Percentiles rank a stretch among this genome's conserved stretches.
These are phyloP conservation scores for Pedionomus torquatus DNA, from an alignment of 2,113 vertebrate genomes.

Conservation along the genomic window DNA sequence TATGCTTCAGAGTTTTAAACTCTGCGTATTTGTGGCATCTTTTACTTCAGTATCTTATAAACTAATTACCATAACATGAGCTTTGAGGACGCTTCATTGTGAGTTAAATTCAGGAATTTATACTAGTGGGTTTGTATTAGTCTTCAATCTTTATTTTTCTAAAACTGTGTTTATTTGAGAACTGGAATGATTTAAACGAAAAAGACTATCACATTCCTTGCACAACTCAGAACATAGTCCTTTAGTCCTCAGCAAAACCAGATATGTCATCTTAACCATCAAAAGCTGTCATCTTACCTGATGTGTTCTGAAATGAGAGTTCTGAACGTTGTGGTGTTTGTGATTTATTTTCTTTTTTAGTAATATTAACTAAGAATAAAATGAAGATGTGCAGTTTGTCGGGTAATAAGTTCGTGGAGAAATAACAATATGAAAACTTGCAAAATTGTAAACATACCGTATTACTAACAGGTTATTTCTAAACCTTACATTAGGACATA, in stretches of 20 bases:
- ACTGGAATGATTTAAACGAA: not conserved
- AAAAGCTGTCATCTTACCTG: not conserved
- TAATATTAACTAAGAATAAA: not conserved
- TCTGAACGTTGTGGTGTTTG: not conserved
- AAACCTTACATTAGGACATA: not conserved
- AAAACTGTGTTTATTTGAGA: not conserved
- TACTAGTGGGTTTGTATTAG: not conserved
- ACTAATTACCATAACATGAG: rapidly evolving
- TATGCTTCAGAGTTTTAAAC: not conserved
- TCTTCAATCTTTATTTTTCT: not conserved
- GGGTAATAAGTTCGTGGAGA: not conserved
- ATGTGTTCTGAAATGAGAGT: not conserved
- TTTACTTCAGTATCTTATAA: not conserved
- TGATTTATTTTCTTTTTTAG: not conserved
- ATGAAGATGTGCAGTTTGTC: not conserved
- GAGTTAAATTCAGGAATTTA: not conserved
- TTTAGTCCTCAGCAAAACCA: not conserved
- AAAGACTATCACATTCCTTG: not conserved
- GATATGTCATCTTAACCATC: not conserved
- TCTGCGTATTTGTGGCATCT: not conserved
- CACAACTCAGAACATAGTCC: not conserved
- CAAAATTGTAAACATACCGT: not conserved
- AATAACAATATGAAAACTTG: not conserved
- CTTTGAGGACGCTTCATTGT: not conserved
- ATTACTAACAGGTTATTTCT: not conserved